A percentile compares a stretch with the other conserved stretches of the same genome.
Conservation (phyloP, 2,888 invertebrate species). For the Pharmacophagus antenor region DNA sequence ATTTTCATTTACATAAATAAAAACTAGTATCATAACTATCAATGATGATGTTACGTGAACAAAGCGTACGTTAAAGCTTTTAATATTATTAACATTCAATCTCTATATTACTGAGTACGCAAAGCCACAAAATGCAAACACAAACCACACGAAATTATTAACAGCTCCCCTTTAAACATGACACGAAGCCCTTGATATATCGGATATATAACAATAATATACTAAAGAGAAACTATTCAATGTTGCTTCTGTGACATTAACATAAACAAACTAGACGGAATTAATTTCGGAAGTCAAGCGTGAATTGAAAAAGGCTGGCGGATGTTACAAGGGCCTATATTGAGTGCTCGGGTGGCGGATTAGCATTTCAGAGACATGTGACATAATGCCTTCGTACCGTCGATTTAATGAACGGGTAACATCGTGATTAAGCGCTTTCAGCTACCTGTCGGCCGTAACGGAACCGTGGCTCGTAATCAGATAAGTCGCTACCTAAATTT, state of each 20-base stretch:
- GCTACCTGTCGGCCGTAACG: slow-evolving; percentile 44
- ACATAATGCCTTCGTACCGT: slow-evolving; percentile 61
- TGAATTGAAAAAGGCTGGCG: slow-evolving; percentile 56
- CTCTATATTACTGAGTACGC: neutral
- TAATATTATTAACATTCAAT: neutral
- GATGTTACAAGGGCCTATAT: slow-evolving; percentile 64
- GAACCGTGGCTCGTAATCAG: slow-evolving; percentile 41
- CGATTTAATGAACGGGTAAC: slow-evolving; percentile 72
- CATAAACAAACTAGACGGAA: slow-evolving; percentile 60
- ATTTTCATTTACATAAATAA: neutral
- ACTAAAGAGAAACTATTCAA: slow-evolving; percentile 12
- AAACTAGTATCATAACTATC: neutral
- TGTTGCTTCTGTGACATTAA: slow-evolving; percentile 39
- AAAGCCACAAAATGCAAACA: neutral
- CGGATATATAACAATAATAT: neutral
- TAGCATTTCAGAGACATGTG: slow-evolving; percentile 75
- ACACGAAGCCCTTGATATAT: neutral
- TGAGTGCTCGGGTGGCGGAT: slow-evolving; percentile 69
- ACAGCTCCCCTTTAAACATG: neutral
- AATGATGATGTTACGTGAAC: neutral
- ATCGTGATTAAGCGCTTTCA: slow-evolving; percentile 68
- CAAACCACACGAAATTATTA: neutral
- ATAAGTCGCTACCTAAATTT: slow-evolving; percentile 55
- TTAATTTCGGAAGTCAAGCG: slow-evolving; percentile 53
- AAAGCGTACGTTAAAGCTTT: neutral